Evolutionary conservation across 2,113 vertebrate genomes (phyloP).

Genomic region (Crotalus helleri): DNA sequence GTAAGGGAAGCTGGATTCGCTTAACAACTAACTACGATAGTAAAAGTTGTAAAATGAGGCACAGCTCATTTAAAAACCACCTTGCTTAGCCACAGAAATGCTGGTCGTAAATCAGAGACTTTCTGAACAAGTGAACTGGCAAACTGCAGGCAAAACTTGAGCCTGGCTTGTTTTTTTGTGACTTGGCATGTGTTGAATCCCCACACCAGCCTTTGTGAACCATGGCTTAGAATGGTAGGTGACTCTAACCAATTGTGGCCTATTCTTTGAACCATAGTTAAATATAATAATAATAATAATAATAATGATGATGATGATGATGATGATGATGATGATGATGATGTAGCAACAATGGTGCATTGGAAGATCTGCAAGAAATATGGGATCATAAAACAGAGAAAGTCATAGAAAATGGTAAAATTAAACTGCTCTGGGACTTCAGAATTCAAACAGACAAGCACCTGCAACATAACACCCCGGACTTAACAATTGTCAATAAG

Average conservation of each 20-base stretch:
- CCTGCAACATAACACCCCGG: no score
- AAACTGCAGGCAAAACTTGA: neutral
- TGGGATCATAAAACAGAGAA: no score
- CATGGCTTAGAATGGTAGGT: neutral
- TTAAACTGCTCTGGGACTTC: no score
- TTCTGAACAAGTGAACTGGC: neutral
- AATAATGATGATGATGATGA: fast-evolving
- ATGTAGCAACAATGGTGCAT: no score
- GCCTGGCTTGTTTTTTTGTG: neutral
- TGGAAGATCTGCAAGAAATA: no score
- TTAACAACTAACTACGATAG: neutral
- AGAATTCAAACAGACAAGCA: no score
- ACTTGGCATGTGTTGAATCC: neutral
- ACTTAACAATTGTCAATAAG: no score
- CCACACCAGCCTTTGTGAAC: neutral
- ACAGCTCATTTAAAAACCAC: neutral
- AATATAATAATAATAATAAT: neutral
- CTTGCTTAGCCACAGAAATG: neutral
- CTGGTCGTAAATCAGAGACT: neutral
- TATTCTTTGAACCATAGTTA: neutral
- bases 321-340: fast-evolving
- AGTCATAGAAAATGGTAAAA: no score
- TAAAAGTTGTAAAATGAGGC: no score
- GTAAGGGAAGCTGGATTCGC: neutral
- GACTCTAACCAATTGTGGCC: neutral